Base-by-base conservation (phyloP, 1,140 invertebrate genomes). In the Drosophila suzukii region DNA sequence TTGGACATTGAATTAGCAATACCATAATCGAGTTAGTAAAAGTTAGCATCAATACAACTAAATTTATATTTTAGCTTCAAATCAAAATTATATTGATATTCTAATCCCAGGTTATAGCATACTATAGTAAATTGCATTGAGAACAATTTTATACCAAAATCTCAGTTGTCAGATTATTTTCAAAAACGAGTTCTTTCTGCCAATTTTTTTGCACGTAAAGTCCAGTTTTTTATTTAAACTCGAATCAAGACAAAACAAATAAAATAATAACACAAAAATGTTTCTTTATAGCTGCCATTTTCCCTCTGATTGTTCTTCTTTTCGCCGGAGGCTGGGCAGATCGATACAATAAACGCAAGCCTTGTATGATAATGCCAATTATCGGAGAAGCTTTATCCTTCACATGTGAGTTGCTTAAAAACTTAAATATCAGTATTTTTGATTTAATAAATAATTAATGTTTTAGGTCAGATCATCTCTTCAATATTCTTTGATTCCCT, bases 301-400 rank as follows among this genome's bases (percentile, higher is more conserved):
- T 95, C 55, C 94, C 94, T 0, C 86, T 95, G 4, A 93, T 95
- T 32, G 92, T 95, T 66, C 93, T 95, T 11, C 85, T 95, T 46
- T 94, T 95, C 91, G 91, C 95, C 75, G 95, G 95, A 65, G 94
- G 94, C 1, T 94, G 94, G 93, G 95, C 94, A 68, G 95, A 95
- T 84, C 93, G 94, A 39, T 94, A 94, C 49, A 95, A 95, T 58
- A 94, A 94, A 63, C 80, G 95, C 41, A 96, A 96, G 92, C 93
- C 95, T 20, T 95, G 94, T 59, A 93, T 95, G 79, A 75, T 95
- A 8, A 66, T 95, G 27, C 95, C 95, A 3, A 93, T 95, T 32
- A 62, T 94, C 6, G 95, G 95, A 8, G 94, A 95, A 75, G 93
- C 94, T 0, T 41, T 92, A 6, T 66, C 61, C 6, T 92, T 85